A percentile compares a stretch with the other conserved stretches of the same genome.
Conservation (phyloP, 1,140 invertebrate genomes). For the Octopus bimaculoides region DNA sequence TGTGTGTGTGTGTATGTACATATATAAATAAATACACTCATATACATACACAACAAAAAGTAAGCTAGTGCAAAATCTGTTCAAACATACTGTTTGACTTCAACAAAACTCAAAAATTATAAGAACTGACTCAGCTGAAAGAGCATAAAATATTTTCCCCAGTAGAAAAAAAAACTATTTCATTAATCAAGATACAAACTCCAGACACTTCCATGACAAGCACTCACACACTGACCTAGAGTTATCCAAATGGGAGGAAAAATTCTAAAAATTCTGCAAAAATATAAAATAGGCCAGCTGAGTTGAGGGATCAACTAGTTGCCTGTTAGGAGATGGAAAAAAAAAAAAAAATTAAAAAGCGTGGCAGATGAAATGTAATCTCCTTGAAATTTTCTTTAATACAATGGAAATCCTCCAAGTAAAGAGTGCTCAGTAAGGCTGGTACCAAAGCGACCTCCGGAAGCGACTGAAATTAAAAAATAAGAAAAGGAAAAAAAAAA, state of each 20-base stretch:
- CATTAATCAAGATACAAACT: background rate
- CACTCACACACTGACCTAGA: constrained; percentile 5
- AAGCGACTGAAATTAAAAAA: constrained; percentile 7
- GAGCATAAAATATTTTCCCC: no score
- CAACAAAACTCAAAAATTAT: no score
- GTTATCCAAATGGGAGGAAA: background rate
- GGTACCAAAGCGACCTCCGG: constrained; percentile 10
- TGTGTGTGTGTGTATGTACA: no score
- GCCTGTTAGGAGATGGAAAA: background rate
- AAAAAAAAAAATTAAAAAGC: constrained; percentile 1
- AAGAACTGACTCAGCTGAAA: no score
- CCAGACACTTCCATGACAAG: background rate
- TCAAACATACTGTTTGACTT: no score
- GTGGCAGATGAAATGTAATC: background rate
- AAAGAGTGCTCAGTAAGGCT: constrained; percentile 11
- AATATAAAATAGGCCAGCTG: constrained; percentile 10
- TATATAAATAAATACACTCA: background rate
- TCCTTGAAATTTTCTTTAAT: background rate
- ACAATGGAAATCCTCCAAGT: constrained; percentile 9
- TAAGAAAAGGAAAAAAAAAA: background rate
- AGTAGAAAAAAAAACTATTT: no score
- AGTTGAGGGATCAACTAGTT: background rate
- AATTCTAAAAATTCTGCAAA: background rate
- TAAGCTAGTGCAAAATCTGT: no score
- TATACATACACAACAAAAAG: background rate